A percentile compares a stretch with the other conserved stretches of the same genome.
phyloP scores from a whole-genome alignment of 2,797 vertebrate genomes.

The Nannoperca australis region DNA sequence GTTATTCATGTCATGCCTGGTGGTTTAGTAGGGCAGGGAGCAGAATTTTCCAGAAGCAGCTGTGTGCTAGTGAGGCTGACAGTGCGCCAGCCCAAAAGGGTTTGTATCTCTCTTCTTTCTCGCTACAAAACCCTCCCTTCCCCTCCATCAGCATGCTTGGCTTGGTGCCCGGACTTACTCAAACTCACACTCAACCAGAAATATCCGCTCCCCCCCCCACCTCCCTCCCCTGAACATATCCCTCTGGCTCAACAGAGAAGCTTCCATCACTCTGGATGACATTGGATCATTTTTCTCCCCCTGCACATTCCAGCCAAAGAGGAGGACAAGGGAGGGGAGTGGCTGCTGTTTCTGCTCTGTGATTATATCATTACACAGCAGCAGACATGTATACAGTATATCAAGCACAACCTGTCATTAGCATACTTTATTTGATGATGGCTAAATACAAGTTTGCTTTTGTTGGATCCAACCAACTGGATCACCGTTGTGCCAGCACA shows the following conservation, averaged over 20 bases:
- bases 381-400: constrained; percentile 91
- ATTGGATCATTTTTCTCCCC: constrained; percentile 87
- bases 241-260: constrained; percentile 89
- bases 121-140: constrained; percentile 55
- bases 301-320: constrained; percentile 84
- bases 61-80: constrained; percentile 89
- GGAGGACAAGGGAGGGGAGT: constrained; percentile 73
- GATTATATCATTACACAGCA: constrained; percentile 92
- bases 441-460: constrained; percentile 72
- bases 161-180: constrained; percentile 87
- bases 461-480: constrained; percentile 57
- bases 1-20: constrained; percentile 90
- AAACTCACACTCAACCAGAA: constrained; percentile 87
- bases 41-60: constrained; percentile 98
- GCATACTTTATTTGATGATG: constrained; percentile 80
- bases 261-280: constrained; percentile 91
- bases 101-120: constrained; percentile 74
- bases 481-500: constrained; percentile 52
- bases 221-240: constrained; percentile 80
- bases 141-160: constrained; percentile 88
- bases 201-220: constrained; percentile 78
- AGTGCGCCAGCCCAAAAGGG: constrained; percentile 88
- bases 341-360: constrained; percentile 86
- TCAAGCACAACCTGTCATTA: constrained; percentile 90
- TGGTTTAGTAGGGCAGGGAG: constrained; percentile 89